Base-by-base conservation (phyloP, 2,888 invertebrate genomes). In the Aricia artaxerxes region DNA sequence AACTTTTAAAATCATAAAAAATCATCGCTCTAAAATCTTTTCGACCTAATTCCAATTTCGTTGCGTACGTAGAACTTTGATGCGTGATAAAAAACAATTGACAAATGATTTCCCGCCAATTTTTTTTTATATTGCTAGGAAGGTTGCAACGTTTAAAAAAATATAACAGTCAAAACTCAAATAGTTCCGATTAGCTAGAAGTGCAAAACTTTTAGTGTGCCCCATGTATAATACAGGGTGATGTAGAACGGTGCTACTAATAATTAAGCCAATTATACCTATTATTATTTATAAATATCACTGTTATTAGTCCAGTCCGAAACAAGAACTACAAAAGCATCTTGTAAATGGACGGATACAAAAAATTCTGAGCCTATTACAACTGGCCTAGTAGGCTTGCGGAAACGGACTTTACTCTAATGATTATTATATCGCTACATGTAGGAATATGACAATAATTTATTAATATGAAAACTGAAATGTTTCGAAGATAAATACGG, bases 321-420 rank as follows among this genome's bases (percentile, higher is more conserved):
- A 49, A 61, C 31, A 60, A 76, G 78, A 79, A 35, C 13, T 76
- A 78, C 16, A 40, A 73, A 77, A 38, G 16, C 76, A 78, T 79
- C 60, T 75, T 79, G 35, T 76, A 78, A 77, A 61, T 80, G 81
- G 81, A 81, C 81, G 81, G 81, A 81, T 79, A 79, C 77, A 79
- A 78, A 72, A 72, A 77, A 60, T 60, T 60, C 73, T 73, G 78
- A 78, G 78, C 78, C 60, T 61, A 31, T 61, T 40, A 60, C 35
- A 44, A 60, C 60, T 57, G 76, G 35, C 49, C 75, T 35, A 57
- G 31, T 13, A n/a, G 53, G 31, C 76, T 57, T 76, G 69, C 13
- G 69, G 35, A 69, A 35, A 9, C 7, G 6, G n/a, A 40, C 0
- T 4, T 35, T 64, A 64, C 6, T 69, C 38, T 69, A 69, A 35